phyloP scores from a whole-genome alignment of 2,113 vertebrate genomes.

The Arenaria interpres region DNA sequence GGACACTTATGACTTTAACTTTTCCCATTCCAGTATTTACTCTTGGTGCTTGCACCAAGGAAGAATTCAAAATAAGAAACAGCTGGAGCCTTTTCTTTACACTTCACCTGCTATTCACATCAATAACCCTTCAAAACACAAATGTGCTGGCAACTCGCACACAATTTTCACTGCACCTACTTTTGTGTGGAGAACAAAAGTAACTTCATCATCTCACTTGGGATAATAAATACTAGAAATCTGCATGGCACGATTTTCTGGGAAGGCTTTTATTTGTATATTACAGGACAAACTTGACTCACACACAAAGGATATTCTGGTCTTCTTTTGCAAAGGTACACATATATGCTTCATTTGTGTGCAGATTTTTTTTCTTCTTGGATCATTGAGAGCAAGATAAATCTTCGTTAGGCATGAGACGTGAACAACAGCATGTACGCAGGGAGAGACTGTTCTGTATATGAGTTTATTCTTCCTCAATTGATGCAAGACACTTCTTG shows the following conservation, averaged over 20 bases:
- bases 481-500: not conserved
- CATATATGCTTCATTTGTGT: not conserved
- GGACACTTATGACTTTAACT: constrained; percentile 52
- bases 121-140: constrained; percentile 60
- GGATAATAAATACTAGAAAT: constrained; percentile 29
- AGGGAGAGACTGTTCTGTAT: not conserved
- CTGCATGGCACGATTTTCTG: not conserved
- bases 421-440: not conserved
- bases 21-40: constrained; percentile 47
- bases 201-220: constrained; percentile 32
- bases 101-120: constrained; percentile 62
- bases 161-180: constrained; percentile 44
- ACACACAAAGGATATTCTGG: not conserved
- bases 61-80: constrained; percentile 52
- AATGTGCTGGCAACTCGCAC: constrained; percentile 23
- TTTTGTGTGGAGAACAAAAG: constrained; percentile 41
- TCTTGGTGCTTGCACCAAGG: constrained; percentile 27
- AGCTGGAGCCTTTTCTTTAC: constrained; percentile 61
- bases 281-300: not conserved
- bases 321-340: not conserved
- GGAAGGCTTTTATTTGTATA: not conserved
- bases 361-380: not conserved
- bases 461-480: not conserved
- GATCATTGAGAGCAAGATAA: not conserved
- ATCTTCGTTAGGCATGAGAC: not conserved